Evolutionary conservation across 2,888 invertebrate genomes (phyloP), one percentile per base, ranked within the genome.

Genomic region (Boloria euphrosyne): DNA sequence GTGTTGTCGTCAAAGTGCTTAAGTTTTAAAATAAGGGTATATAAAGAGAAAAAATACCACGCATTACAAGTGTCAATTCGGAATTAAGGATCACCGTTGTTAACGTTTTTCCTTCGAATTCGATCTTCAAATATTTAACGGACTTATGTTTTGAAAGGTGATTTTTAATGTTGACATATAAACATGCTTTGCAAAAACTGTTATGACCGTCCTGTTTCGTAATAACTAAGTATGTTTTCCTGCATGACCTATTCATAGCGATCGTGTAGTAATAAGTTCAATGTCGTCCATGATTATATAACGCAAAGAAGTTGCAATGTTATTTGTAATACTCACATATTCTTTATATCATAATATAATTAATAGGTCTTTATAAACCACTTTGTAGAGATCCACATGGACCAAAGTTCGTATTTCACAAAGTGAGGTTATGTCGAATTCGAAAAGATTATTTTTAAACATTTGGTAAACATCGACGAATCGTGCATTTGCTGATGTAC

Each of bases 81-180:
- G 49, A 49, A 31, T 47, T 16, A 47, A 59, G 58, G 58, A 72
- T 71, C 75, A 74, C 79, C 83, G 83, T 85, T 84, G 76, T 78
- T 85, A 90, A 89, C 90, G 90, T 87, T 84, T 90, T 87, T 84
- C 76, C 88, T 91, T 91, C 89, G 87, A 90, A 89, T 89, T 89
- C 77, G 83, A 86, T 88, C 90, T 89, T 91, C 83, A 87, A 89
- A 90, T 86, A 83, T 84, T 81, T 90, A 91, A 91, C 91, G 90
- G 91, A 89, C 84, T 86, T 81, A 73, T 75, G 76, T 84, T 89
- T 89, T 81, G 80, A 86, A 84, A 80, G 79, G 74, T 69, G 64
- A 67, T 68, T 67, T 65, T 63, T 64, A 67, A 63, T 66, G 60
- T 65, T 73, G 70, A 71, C 72, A 71, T 63, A 53, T 62, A 62